Evolutionary conservation across 2,113 vertebrate genomes (phyloP).

Genomic region (Pedetes capensis): DNA sequence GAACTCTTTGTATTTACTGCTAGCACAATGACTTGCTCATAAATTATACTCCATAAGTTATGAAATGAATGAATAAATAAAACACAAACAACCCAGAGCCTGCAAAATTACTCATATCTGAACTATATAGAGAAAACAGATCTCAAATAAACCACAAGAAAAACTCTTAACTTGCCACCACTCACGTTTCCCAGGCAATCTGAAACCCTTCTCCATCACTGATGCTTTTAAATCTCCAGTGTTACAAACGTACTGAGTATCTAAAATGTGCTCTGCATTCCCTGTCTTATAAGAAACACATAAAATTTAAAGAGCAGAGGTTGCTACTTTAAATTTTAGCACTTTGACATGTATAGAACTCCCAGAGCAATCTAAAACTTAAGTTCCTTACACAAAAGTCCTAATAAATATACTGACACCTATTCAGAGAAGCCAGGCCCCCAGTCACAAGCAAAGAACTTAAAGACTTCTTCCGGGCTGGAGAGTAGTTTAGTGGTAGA

Average conservation of each 20-base stretch:
- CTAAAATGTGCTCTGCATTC: background rate
- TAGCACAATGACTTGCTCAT: background rate
- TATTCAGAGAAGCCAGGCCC: background rate
- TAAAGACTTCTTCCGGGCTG: background rate
- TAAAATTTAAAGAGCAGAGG: background rate
- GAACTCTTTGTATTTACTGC: background rate
- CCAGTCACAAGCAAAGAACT: background rate
- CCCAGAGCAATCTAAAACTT: background rate
- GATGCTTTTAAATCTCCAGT: background rate
- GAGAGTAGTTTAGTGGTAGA: background rate
- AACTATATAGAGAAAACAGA: background rate
- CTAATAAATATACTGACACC: background rate
- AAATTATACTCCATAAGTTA: background rate
- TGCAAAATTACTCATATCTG: background rate
- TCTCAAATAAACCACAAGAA: background rate
- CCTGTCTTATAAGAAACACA: background rate
- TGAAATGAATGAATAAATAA: background rate
- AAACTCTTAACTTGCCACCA: background rate
- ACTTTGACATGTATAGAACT: background rate
- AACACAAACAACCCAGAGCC: background rate
- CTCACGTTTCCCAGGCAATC: background rate
- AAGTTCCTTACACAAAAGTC: background rate
- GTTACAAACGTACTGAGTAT: background rate
- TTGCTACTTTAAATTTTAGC: background rate
- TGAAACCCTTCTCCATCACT: background rate